Percentiles rank a stretch among this genome's conserved stretches.
Evolutionary conservation across 2,888 invertebrate genomes (phyloP).

Genomic region (Endomychus coccineus): DNA sequence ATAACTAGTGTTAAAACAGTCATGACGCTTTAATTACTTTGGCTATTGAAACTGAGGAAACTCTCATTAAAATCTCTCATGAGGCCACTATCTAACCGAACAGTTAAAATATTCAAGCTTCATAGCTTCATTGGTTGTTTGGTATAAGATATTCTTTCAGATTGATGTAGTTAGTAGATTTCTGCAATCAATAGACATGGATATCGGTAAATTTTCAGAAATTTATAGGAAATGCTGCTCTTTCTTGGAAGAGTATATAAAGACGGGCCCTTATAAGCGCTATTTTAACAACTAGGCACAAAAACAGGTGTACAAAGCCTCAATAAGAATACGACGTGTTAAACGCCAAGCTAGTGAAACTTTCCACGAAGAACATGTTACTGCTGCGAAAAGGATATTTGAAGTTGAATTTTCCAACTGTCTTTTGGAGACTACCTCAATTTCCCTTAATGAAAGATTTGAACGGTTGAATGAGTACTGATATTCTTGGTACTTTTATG

Average conservation of each 20-base stretch:
- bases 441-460: slow-evolving; percentile 9
- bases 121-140: too few species aligned
- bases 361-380: slow-evolving; percentile 26
- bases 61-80: slow-evolving; percentile 17
- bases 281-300: slow-evolving; percentile 23
- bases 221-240: slow-evolving; percentile 20
- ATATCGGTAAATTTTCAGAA: too few species aligned
- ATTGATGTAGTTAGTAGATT: too few species aligned
- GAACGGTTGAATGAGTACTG: slow-evolving; percentile 7
- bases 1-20: slow-evolving; percentile 27
- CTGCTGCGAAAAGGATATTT: slow-evolving; percentile 15
- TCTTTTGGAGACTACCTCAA: slow-evolving; percentile 10
- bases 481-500: slow-evolving; percentile 5
- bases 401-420: slow-evolving; percentile 12
- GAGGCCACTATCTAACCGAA: slow-evolving; percentile 23
- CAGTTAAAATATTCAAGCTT: slow-evolving; percentile 27
- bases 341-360: slow-evolving; percentile 30
- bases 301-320: slow-evolving; percentile 27
- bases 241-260: slow-evolving; percentile 23
- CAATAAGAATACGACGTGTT: slow-evolving; percentile 24
- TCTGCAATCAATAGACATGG: too few species aligned
- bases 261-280: slow-evolving; percentile 23
- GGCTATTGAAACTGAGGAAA: slow-evolving; percentile 13
- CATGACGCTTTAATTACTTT: slow-evolving; percentile 21
- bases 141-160: too few species aligned